Evolutionary conservation across 2,888 invertebrate genomes (phyloP).

Genomic region (Hemicrepidius hirtus): DNA sequence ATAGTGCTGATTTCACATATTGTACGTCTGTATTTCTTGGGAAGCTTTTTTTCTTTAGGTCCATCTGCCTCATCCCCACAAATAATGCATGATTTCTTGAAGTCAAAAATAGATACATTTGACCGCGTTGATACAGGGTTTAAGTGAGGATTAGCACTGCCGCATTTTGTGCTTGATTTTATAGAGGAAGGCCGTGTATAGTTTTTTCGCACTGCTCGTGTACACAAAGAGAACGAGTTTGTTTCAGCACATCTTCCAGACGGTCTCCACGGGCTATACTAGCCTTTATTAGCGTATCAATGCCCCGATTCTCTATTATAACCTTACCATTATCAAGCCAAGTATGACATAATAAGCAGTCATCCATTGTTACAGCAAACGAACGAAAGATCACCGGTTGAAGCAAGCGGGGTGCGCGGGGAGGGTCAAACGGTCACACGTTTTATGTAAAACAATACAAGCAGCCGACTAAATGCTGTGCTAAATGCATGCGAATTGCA

Average conservation of each 20-base stretch:
- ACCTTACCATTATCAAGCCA: slow-evolving; percentile 14
- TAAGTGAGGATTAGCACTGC: slow-evolving; percentile 12
- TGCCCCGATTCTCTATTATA: slow-evolving; percentile 12
- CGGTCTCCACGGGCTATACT: slow-evolving; percentile 24
- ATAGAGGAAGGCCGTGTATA: slow-evolving; percentile 19
- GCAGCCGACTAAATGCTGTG: too few relatives aligned
- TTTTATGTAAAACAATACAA: too few relatives aligned
- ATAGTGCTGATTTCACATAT: slow-evolving; percentile 12
- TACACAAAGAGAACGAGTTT: slow-evolving; percentile 17
- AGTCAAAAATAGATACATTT: slow-evolving; percentile 4
- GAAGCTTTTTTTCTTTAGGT: slow-evolving; percentile 12
- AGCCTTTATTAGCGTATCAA: slow-evolving; percentile 16
- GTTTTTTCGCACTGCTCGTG: slow-evolving; percentile 20
- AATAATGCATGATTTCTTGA: slow-evolving; percentile 23
- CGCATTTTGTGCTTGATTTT: slow-evolving; percentile 25
- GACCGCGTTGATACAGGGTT: slow-evolving; percentile 19
- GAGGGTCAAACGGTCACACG: too few relatives aligned
- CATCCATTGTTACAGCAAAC: slow-evolving; percentile 16
- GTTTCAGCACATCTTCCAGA: slow-evolving; percentile 14
- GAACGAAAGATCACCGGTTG: too few relatives aligned
- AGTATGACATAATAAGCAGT: slow-evolving; percentile 19
- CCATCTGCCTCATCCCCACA: slow-evolving; percentile 12
- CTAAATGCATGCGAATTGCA: too few relatives aligned
- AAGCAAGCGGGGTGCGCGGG: too few relatives aligned
- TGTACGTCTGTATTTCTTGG: slow-evolving; percentile 19